Percentiles rank a stretch among this genome's conserved stretches.
Conservation (phyloP, 2,888 invertebrate species). For the Drosophila percnosoma region DNA sequence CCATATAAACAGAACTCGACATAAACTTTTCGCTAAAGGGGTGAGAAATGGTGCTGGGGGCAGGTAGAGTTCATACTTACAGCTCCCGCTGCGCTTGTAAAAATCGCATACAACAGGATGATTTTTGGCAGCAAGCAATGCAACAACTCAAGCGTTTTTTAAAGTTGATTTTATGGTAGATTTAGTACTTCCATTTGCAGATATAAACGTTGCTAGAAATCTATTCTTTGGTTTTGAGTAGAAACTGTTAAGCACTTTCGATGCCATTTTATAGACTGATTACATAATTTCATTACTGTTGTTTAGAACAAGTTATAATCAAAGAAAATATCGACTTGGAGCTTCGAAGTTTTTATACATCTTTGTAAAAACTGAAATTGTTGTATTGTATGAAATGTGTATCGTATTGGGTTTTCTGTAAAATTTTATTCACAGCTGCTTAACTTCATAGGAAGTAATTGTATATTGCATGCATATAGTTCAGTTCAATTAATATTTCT, state of each 20-base stretch:
- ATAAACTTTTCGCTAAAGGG: constrained; percentile 11
- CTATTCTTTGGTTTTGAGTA: not conserved
- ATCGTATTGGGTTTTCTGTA: not conserved
- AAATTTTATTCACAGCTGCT: not conserved
- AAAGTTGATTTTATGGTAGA: constrained; percentile 9
- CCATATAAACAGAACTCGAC: constrained; percentile 20
- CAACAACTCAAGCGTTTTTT: constrained; percentile 15
- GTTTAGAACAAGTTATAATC: not conserved
- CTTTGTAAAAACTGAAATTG: not conserved
- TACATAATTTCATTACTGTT: not conserved
- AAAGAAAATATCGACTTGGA: not conserved
- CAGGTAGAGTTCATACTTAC: constrained; percentile 21
- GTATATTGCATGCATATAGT: not conserved
- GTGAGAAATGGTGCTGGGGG: not conserved
- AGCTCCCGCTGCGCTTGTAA: constrained; percentile 75
- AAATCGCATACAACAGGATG: constrained; percentile 55
- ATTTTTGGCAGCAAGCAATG: constrained; percentile 35
- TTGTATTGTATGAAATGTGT: not conserved
- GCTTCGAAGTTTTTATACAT: not conserved
- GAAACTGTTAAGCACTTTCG: not conserved
- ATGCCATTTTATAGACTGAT: not conserved
- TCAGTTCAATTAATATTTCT: not conserved
- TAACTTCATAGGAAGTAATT: not conserved
- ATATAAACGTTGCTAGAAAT: not conserved
- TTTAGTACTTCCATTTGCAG: constrained; percentile 10